Evolutionary conservation across 2,797 vertebrate genomes (phyloP).

Genomic region (Phalloptychus januarius): DNA sequence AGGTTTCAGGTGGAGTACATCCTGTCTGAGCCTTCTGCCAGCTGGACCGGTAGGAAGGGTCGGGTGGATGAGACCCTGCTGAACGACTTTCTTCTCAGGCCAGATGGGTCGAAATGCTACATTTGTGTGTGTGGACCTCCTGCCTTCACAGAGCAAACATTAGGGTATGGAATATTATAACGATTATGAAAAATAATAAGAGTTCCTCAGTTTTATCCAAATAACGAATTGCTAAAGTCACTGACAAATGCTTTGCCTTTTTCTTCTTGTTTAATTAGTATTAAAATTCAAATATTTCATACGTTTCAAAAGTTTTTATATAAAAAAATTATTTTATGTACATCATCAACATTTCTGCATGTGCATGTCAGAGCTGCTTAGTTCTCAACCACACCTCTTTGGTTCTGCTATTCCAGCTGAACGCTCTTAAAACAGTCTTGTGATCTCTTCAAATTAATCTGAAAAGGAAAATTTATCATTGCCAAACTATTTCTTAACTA

Average conservation of each 20-base stretch:
- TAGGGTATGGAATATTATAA: slow-evolving; percentile 77
- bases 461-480: not conserved
- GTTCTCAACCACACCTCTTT: not conserved
- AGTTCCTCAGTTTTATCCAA: not conserved
- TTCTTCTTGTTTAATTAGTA: not conserved
- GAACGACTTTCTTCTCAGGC: slow-evolving; percentile 78
- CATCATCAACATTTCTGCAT: not conserved
- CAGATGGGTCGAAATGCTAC: slow-evolving; percentile 79
- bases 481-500: not conserved
- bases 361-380: not conserved
- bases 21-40: slow-evolving; percentile 85
- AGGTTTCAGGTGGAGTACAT: slow-evolving; percentile 91
- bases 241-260: not conserved
- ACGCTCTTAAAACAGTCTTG: not conserved
- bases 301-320: not conserved
- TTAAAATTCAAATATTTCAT: not conserved
- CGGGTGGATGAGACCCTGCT: slow-evolving; percentile 83
- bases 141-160: slow-evolving; percentile 87
- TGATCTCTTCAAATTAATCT: not conserved
- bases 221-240: not conserved
- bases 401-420: not conserved
- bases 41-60: slow-evolving; percentile 86
- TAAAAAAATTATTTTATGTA: not conserved
- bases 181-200: not conserved
- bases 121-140: slow-evolving; percentile 92